Evolutionary conservation across 2,888 invertebrate species (phyloP), one percentile per base, ranked within the genome.

Genomic region (Thecophora atra): DNA sequence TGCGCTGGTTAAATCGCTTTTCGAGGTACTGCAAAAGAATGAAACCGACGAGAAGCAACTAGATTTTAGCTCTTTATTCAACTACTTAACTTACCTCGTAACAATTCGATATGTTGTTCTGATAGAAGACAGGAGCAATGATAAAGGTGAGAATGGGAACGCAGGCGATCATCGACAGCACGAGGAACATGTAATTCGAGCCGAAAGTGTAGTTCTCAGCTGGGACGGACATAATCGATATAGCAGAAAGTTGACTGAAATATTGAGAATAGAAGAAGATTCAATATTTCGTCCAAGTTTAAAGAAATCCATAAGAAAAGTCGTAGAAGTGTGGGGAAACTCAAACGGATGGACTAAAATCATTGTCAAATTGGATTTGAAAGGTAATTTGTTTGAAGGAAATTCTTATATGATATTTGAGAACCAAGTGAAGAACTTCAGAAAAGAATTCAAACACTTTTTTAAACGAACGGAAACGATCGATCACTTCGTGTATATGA

Each of bases 161-260:
- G 11, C 81, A 87, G 0, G 85, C 74, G 17, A 88, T 71, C 77
- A 88, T 86, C 1, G 87, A 81, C 0, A 88, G n/a, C 1, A 86
- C 82, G 11, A 86, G 75, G 19, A 85, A 81, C 15, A 84, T 75
- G 72, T 88, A 89, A 75, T 85, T 87, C 1, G 87, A 85, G 0
- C 90, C 89, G 76, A 85, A 88, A 8, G 84, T 78, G 77, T 89
- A 89, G 73, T 86, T 85, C 77, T 89, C 89, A 0, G 88, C 87
- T 0, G 89, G 89, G 17, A 88, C 87, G 1, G 89, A 87, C 79
- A 90, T 85, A 15, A 90, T 86, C 0, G 89, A 87, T 30, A 89
- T 87, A n/a, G 88, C 89, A 0, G 89, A 89, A 76, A 89, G 83
- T 77, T 89, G 89, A 74, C 89, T 89, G 70, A 3, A 78, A 58